Evolutionary conservation across 2,797 vertebrate species (phyloP).

Genomic region (Denticeps clupeoides): DNA sequence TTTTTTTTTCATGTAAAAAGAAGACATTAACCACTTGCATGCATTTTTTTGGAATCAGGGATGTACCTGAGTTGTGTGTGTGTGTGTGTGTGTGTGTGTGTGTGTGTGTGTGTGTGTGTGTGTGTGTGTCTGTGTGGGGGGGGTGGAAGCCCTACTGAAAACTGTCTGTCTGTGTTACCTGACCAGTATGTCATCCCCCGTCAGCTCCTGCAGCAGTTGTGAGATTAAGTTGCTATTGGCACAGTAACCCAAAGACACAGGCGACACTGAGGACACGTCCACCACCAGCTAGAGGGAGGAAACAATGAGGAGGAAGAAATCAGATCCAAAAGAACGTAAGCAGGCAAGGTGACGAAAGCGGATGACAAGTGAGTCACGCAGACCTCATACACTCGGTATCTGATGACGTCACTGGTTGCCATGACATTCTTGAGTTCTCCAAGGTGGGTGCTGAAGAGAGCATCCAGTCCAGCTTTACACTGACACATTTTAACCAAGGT

Average conservation of each 20-base stretch:
- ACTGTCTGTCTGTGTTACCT: too few relatives aligned
- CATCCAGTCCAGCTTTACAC: constrained; percentile 70
- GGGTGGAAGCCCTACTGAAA: too few relatives aligned
- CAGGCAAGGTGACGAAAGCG: background rate
- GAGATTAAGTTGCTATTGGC: constrained; percentile 71
- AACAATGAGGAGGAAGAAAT: background rate
- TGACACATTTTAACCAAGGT: constrained; percentile 69
- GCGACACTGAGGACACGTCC: constrained; percentile 72
- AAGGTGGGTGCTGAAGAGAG: constrained; percentile 71
- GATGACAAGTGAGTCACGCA: background rate
- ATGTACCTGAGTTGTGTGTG: background rate
- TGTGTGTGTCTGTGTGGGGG: background rate
- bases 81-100: background rate
- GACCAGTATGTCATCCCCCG: constrained; percentile 81
- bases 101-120: background rate
- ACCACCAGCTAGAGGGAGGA: constrained; percentile 67
- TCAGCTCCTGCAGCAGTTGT: constrained; percentile 77
- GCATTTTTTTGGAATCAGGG: too few relatives aligned
- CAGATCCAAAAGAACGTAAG: background rate
- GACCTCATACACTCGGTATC: constrained; percentile 93
- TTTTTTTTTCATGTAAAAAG: too few relatives aligned
- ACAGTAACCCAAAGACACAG: constrained; percentile 77
- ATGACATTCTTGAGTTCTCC: constrained; percentile 77
- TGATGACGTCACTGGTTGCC: constrained; percentile 71
- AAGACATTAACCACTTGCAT: too few relatives aligned